A percentile compares a stretch with the other conserved stretches of the same genome.
phyloP scores from a whole-genome alignment of 2,113 vertebrate species.

The Lepidothrix coronata region DNA sequence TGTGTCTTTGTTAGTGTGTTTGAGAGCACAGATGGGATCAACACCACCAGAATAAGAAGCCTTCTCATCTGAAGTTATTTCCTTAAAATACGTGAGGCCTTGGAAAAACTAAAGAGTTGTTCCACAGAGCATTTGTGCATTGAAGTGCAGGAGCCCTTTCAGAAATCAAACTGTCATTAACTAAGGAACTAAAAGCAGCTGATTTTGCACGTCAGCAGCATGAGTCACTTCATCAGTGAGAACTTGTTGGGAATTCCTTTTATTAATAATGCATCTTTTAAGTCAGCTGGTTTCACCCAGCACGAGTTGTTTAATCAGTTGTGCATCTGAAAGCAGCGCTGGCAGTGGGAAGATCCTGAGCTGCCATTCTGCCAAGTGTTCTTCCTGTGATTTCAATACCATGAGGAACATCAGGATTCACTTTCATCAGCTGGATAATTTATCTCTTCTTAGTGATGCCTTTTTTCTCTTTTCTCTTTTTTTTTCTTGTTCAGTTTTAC shows the following conservation, averaged over 20 bases:
- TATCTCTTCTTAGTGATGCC: neutral
- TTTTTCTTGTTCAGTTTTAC: neutral
- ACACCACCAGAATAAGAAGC: neutral
- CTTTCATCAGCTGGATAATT: fast-evolving
- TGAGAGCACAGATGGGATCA: neutral
- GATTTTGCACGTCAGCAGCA: neutral
- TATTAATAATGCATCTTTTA: neutral
- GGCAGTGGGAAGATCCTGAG: neutral
- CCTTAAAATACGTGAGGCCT: neutral
- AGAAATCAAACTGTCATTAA: neutral
- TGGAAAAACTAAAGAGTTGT: neutral
- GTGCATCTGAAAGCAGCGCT: neutral
- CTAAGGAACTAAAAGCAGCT: neutral
- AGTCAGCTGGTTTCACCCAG: neutral
- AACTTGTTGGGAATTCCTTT: neutral
- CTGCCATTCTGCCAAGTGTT: neutral
- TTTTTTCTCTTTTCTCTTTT: neutral
- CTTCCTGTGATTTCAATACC: neutral
- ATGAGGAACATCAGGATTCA: neutral
- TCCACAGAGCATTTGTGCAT: neutral
- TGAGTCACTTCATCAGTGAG: neutral
- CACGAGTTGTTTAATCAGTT: neutral
- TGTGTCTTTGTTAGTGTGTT: neutral
- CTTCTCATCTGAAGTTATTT: neutral
- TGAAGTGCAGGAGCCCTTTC: neutral